A percentile compares a stretch with the other conserved stretches of the same genome.
These are phyloP conservation scores for Parthenolecanium corni DNA, from an alignment of 2,888 invertebrate genomes.

Conservation along the genomic window DNA sequence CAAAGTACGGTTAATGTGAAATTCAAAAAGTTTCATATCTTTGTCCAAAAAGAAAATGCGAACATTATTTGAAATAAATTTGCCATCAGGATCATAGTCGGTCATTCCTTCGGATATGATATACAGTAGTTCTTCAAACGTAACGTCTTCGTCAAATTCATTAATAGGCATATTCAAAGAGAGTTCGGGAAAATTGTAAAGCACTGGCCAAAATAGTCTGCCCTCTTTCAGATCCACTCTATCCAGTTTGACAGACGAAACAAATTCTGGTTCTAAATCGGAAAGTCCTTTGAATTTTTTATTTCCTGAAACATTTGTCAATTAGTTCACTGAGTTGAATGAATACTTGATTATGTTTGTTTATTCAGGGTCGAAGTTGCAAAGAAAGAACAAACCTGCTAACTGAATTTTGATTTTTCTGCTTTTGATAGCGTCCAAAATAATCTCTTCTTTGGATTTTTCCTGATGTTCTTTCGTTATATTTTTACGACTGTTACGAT, in stretches of 20 bases:
- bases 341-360: no score
- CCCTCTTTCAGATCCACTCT: slow-evolving; percentile 52
- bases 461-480: not conserved
- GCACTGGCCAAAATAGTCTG: slow-evolving; percentile 70
- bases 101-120: slow-evolving; percentile 35
- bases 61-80: slow-evolving; percentile 50
- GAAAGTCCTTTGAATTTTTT: slow-evolving; percentile 8
- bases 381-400: not conserved
- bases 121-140: slow-evolving; percentile 40
- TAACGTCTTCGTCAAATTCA: slow-evolving; percentile 60
- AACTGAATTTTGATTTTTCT: not conserved
- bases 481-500: slow-evolving; percentile 11
- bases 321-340: not conserved
- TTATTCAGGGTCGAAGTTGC: not conserved
- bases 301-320: not conserved
- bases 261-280: slow-evolving; percentile 40
- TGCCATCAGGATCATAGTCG: slow-evolving; percentile 56
- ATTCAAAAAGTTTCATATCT: slow-evolving; percentile 41
- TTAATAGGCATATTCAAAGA: slow-evolving; percentile 76
- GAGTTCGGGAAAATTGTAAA: slow-evolving; percentile 80
- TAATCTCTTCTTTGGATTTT: not conserved
- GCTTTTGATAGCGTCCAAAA: not conserved
- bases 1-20: slow-evolving; percentile 47
- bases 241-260: slow-evolving; percentile 52
- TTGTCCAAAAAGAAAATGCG: slow-evolving; percentile 59